These are phyloP conservation scores for Podarcis muralis DNA, from an alignment of 2,113 vertebrate species.

Conservation along the genomic window DNA sequence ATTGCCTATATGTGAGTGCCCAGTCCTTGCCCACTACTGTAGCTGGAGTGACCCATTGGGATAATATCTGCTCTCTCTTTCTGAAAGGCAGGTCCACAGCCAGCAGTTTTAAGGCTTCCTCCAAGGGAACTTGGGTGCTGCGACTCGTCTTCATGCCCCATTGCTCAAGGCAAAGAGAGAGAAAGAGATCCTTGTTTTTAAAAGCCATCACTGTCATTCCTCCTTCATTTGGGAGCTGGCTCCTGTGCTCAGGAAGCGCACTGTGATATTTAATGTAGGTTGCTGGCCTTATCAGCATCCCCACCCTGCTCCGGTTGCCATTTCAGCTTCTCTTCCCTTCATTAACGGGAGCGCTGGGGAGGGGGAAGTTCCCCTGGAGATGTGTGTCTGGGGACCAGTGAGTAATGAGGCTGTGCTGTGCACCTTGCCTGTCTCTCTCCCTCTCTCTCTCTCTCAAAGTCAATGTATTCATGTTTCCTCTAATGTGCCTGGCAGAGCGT, in stretches of 20 bases:
- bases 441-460: conserved; percentile 15
- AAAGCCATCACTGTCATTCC: conserved; percentile 10
- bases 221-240: conserved; percentile 27
- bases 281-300: conserved; percentile 3
- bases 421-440: background rate
- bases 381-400: background rate
- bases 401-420: background rate
- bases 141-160: background rate
- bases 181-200: background rate
- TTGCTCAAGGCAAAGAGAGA: background rate
- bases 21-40: background rate
- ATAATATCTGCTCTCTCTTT: background rate
- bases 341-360: background rate
- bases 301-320: background rate
- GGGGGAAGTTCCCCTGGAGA: background rate
- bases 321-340: conserved; percentile 2
- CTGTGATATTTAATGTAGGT: conserved; percentile 35
- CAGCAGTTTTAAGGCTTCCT: background rate
- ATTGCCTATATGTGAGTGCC: background rate
- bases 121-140: background rate
- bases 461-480: conserved; percentile 30
- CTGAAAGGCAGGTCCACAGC: background rate
- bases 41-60: background rate
- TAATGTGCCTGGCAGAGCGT: conserved; percentile 61
- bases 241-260: conserved; percentile 11